A percentile compares a stretch with the other conserved stretches of the same genome.
These are phyloP conservation scores for Morpho deidamia DNA, from an alignment of 2,888 invertebrate genomes.

Conservation along the genomic window DNA sequence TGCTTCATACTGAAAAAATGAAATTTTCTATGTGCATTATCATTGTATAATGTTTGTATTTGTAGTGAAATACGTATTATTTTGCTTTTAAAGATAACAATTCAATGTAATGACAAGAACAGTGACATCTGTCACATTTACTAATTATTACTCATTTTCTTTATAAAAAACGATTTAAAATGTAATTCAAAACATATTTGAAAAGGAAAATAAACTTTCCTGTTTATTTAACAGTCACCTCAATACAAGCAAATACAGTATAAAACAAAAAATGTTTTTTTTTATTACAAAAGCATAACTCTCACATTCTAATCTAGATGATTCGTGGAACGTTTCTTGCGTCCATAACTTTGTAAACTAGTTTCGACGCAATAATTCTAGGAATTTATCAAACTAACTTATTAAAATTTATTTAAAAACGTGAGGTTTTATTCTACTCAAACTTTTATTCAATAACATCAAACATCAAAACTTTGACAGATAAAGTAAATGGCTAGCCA, in stretches of 20 bases:
- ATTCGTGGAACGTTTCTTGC: conserved; percentile 40
- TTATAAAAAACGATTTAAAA: conserved; percentile 12
- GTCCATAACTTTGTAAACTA: conserved; percentile 11
- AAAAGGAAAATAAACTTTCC: background rate
- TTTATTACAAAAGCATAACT: conserved; percentile 29
- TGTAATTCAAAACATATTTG: background rate
- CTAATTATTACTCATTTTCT: conserved; percentile 33
- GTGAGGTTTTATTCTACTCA: conserved; percentile 28
- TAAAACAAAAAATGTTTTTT: conserved; percentile 14
- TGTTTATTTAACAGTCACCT: conserved; percentile 9
- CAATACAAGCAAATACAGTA: conserved; percentile 13
- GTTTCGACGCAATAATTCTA: conserved; percentile 11
- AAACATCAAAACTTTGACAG: conserved; percentile 75
- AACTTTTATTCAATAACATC: conserved; percentile 62
- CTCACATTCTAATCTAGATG: conserved; percentile 44
- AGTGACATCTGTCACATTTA: conserved; percentile 62
- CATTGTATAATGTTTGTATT: conserved; percentile 24
- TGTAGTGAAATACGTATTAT: conserved; percentile 46
- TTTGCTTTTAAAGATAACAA: conserved; percentile 43
- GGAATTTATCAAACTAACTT: conserved; percentile 25
- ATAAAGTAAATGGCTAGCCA: conserved; percentile 14
- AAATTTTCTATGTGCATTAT: conserved; percentile 16
- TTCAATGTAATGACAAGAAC: conserved; percentile 46
- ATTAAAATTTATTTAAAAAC: conserved; percentile 29
- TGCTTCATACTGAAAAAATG: conserved; percentile 57